Evolutionary conservation across 2,113 vertebrate genomes (phyloP).

Genomic region (Myanophis thanlyinensis): DNA sequence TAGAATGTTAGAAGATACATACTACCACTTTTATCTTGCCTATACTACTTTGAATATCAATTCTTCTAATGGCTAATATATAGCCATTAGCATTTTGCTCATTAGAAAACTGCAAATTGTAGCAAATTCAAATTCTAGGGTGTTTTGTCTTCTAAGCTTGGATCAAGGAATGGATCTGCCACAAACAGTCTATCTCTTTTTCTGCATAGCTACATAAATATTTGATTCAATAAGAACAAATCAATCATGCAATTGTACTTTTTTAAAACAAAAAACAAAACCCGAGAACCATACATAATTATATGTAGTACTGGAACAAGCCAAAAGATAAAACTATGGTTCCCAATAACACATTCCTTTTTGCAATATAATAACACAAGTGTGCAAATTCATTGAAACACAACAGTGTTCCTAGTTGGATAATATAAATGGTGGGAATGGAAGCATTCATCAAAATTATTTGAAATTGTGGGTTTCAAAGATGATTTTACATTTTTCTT

Average conservation of each 20-base stretch:
- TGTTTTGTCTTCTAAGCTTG: background rate
- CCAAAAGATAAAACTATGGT: background rate
- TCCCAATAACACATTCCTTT: background rate
- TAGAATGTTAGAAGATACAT: background rate
- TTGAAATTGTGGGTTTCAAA: background rate
- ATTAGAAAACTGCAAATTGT: background rate
- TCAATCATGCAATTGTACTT: background rate
- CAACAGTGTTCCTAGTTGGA: background rate
- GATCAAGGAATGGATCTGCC: background rate
- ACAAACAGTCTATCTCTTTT: background rate
- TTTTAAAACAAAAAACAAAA: background rate
- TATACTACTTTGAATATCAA: background rate
- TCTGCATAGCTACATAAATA: background rate
- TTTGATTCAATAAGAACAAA: background rate
- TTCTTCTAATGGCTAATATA: background rate
- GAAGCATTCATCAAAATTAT: background rate
- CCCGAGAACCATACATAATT: background rate
- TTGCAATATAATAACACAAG: background rate
- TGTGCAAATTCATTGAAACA: background rate
- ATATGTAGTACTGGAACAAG: background rate
- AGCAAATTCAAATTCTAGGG: background rate
- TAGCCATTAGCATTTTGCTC: background rate
- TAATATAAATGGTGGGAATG: background rate
- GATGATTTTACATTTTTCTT: background rate
- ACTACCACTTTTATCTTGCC: background rate